Conservation (phyloP, 1,140 invertebrate species). For the Asobara japonica region DNA sequence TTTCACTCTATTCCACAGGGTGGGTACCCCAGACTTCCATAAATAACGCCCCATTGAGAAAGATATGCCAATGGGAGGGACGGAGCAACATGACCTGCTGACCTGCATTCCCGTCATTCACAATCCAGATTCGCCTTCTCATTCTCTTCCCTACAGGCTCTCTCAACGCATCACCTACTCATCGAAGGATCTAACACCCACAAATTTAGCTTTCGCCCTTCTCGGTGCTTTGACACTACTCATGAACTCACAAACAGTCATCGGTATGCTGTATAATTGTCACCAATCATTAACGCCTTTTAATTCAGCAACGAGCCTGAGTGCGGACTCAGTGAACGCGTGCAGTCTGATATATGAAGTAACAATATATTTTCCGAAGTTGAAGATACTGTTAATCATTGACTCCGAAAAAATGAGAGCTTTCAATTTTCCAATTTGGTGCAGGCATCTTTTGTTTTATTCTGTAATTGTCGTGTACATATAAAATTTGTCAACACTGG, state of each 20-base stretch:
- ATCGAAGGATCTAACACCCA: slow-evolving; percentile 41
- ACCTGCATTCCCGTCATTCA: slow-evolving; percentile 68
- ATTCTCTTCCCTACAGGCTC: slow-evolving; percentile 17
- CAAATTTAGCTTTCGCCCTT: slow-evolving; percentile 9
- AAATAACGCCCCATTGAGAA: slow-evolving; percentile 62
- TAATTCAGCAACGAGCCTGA: neutral
- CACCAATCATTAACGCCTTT: neutral
- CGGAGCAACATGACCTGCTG: slow-evolving; percentile 60
- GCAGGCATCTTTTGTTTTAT: no score
- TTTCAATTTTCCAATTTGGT: no score
- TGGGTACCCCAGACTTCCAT: slow-evolving; percentile 45
- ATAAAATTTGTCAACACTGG: no score
- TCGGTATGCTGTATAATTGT: neutral
- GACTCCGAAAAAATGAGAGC: no score
- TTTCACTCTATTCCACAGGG: neutral
- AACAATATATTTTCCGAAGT: no score
- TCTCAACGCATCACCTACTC: slow-evolving; percentile 44
- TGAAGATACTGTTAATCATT: no score
- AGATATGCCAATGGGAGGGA: slow-evolving; percentile 50
- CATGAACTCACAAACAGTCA: neutral
- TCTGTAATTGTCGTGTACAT: no score
- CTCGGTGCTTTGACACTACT: neutral
- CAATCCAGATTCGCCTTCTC: slow-evolving; percentile 43
- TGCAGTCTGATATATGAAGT: no score
- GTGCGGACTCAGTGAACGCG: no score